Base-by-base conservation (phyloP, 2,888 invertebrate genomes). In the Eledona agricola region DNA sequence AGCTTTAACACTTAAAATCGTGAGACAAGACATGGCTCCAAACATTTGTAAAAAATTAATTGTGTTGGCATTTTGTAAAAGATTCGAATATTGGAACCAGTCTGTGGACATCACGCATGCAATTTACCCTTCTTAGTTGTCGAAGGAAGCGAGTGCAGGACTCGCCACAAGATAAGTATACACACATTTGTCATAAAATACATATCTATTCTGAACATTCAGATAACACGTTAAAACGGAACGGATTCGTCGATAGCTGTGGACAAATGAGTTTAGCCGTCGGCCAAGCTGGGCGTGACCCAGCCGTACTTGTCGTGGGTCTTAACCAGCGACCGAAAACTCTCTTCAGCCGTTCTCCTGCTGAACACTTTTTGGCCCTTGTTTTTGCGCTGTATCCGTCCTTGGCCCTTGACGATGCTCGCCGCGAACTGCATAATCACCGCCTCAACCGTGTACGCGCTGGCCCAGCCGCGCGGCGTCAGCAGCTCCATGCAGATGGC, bases 241-340 rank as follows among this genome's bases (percentile, higher is more conserved):
- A 46, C 55, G 55, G 55, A 55, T 51, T 55, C 37, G 40, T 25
- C 47, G 28, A 25, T 46, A n/a, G n/a, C 10, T 34, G 15, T 42
- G 52, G 28, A 26, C 28, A 28, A 12, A 17, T 37, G 5, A 22
- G 28, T 64, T 85, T 87, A 93, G 72, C 93, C 93, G 75, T 93
- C 93, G 29, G 91, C 85, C 56, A 92, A 80, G 7, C 91, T 86
- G 13, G 92, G 92, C 13, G 93, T 93, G 34, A 93, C 92, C 93
- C 93, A 93, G 42, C 93, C 93, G 72, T 92, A 93, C 72, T 93
- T 93, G 72, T 93, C 92, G 72, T 93, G 93, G 4, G 92, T 93
- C 76, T 91, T 91, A 51, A 93, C 92, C 60, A 93, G 81, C 49
- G 90, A 90, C 63, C 90, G 82, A 77, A 93, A 93, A 15, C 93